These are phyloP conservation scores for Drymodes brunneopygia DNA, from an alignment of 2,113 vertebrate genomes.

Conservation along the genomic window DNA sequence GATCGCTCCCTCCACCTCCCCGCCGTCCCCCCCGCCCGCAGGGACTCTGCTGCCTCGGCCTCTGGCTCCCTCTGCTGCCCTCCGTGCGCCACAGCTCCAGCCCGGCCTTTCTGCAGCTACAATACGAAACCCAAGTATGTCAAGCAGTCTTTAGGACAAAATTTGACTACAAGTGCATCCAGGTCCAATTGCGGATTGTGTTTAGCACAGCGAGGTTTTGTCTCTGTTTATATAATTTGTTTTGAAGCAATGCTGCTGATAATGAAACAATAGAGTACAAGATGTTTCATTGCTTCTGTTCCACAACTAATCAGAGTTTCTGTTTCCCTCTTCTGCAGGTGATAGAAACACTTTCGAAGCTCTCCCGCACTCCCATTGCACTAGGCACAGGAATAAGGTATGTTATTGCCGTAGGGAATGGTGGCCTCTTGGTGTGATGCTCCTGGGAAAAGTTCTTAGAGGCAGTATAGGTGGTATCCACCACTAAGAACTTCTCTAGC, in stretches of 20 bases:
- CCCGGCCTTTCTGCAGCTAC: neutral
- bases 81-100: neutral
- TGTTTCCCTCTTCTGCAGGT: conserved; percentile 74
- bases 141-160: too few relatives aligned
- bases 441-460: neutral
- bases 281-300: neutral
- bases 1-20: neutral
- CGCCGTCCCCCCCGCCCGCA: too few relatives aligned
- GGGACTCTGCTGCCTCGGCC: neutral
- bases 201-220: neutral
- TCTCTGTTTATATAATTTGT: neutral
- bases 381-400: conserved; percentile 90
- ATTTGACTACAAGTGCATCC: accelerated
- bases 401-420: neutral
- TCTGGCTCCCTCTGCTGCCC: conserved; percentile 64
- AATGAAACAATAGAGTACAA: neutral
- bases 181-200: accelerated
- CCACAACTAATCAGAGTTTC: neutral
- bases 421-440: neutral
- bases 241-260: neutral
- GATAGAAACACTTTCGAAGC: conserved; percentile 91
- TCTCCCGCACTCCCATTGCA: conserved; percentile 83
- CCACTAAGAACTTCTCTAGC: neutral
- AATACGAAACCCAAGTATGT: accelerated
- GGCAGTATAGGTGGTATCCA: neutral